A percentile compares a stretch with the other conserved stretches of the same genome.
Evolutionary conservation across 2,888 invertebrate genomes (phyloP).

Genomic region (Cordilura impudica): DNA sequence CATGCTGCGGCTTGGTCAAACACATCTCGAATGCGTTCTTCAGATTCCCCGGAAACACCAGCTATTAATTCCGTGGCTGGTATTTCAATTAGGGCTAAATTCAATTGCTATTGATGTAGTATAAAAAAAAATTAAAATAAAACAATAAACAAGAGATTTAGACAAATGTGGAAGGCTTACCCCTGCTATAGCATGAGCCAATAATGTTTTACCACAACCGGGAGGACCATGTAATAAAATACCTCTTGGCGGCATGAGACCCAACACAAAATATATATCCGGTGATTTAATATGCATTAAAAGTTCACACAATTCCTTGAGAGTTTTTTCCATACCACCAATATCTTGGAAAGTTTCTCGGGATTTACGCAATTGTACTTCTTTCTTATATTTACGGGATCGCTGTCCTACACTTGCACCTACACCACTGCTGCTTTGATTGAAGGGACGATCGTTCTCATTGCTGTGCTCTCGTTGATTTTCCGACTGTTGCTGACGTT

Average conservation of each 20-base stretch:
- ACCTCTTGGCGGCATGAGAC: slow-evolving; percentile 92
- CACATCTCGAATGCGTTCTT: slow-evolving; percentile 92
- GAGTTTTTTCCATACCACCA: slow-evolving; percentile 88
- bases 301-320: slow-evolving; percentile 85
- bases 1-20: slow-evolving; percentile 91
- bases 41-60: slow-evolving; percentile 97
- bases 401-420: slow-evolving; percentile 57
- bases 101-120: slow-evolving; percentile 83
- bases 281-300: slow-evolving; percentile 93
- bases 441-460: slow-evolving; percentile 53
- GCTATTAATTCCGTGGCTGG: slow-evolving; percentile 95
- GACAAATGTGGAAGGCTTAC: slow-evolving; percentile 78
- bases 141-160: neutral
- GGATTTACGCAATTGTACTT: slow-evolving; percentile 68
- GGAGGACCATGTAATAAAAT: slow-evolving; percentile 97
- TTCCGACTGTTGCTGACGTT: slow-evolving; percentile 58
- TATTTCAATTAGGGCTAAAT: slow-evolving; percentile 90
- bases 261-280: slow-evolving; percentile 90
- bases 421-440: slow-evolving; percentile 31
- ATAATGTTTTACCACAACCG: slow-evolving; percentile 93
- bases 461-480: slow-evolving; percentile 60
- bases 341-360: slow-evolving; percentile 80
- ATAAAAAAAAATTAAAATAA: neutral
- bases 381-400: slow-evolving; percentile 71
- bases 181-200: slow-evolving; percentile 90